Evolutionary conservation across 1,140 invertebrate species (phyloP), one percentile per base, ranked within the genome.

Genomic region (Trichonephila clavata): DNA sequence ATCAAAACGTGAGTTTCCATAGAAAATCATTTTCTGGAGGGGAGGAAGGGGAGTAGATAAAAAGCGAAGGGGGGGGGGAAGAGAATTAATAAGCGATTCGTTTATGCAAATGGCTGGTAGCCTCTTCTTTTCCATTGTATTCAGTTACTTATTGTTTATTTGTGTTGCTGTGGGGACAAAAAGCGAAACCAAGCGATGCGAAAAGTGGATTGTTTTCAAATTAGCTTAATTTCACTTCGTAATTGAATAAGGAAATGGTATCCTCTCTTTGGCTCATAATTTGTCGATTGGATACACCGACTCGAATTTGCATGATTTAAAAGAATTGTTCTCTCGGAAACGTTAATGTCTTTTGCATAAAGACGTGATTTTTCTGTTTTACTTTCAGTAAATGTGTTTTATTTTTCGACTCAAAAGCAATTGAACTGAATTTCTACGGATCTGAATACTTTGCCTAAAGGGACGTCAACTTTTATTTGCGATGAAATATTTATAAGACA

Each of bases 41-140:
- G 65, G n/a, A 27, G 24, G 65, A 24, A 24, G n/a, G 14, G n/a
- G n/a, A n/a, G n/a, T 24, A 3, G 6, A n/a, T 2, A 27, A 68
- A 24, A 8, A 68, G 8, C 21, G 65, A 68, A 0, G 2, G n/a
- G 65, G 14, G 10, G n/a, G 2, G n/a, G 21, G 6, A n/a, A 24
- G 24, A 14, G 65, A 68, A 68, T 68, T 68, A 68, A 68, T 68
- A 68, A 68, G 65, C 65, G 65, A 27, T 68, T 68, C 65, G 65
- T 68, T 68, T 68, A 68, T 68, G 65, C 65, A 68, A 68, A 68
- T 68, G 10, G 14, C 0, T 68, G n/a, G 10, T 68, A n/a, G n/a
- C n/a, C 65, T 24, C 65, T 68, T 68, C 65, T 24, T 68, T 68
- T 68, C 14, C 21, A 10, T 68, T n/a, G 65, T 7, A 68, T 68